These are phyloP conservation scores for Leistus spinibarbis DNA, from an alignment of 2,888 invertebrate species.

Conservation along the genomic window DNA sequence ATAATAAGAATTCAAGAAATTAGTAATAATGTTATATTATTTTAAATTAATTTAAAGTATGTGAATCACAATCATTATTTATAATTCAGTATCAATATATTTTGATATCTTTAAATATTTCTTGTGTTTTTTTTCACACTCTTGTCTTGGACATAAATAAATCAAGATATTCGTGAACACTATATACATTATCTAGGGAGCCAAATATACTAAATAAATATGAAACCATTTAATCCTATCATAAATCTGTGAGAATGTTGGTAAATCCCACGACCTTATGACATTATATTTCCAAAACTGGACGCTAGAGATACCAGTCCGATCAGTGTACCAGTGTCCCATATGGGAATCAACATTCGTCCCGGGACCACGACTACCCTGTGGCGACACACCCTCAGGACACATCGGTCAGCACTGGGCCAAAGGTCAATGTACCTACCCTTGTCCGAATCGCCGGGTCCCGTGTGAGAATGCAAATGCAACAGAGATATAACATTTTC, in stretches of 20 bases:
- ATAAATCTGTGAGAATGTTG: neutral
- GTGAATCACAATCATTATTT: too few species aligned
- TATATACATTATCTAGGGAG: neutral
- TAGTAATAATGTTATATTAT: too few species aligned
- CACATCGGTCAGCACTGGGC: neutral
- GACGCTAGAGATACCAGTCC: neutral
- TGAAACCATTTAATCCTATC: neutral
- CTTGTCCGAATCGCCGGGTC: neutral
- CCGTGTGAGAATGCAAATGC: neutral
- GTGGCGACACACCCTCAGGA: neutral
- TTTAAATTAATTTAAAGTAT: too few species aligned
- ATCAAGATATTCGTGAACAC: too few species aligned
- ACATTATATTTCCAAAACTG: neutral
- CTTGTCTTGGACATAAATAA: too few species aligned
- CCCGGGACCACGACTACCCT: neutral
- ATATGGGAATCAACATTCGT: neutral
- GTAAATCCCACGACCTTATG: neutral
- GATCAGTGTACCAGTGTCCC: too few species aligned
- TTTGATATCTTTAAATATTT: too few species aligned
- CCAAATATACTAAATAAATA: neutral
- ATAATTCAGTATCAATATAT: too few species aligned
- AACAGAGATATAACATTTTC: too few species aligned
- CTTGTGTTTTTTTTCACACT: too few species aligned
- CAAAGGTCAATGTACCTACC: neutral
- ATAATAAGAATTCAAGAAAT: too few species aligned